Base-by-base conservation (phyloP, 2,797 vertebrate genomes). In the Lutjanus campechanus region DNA sequence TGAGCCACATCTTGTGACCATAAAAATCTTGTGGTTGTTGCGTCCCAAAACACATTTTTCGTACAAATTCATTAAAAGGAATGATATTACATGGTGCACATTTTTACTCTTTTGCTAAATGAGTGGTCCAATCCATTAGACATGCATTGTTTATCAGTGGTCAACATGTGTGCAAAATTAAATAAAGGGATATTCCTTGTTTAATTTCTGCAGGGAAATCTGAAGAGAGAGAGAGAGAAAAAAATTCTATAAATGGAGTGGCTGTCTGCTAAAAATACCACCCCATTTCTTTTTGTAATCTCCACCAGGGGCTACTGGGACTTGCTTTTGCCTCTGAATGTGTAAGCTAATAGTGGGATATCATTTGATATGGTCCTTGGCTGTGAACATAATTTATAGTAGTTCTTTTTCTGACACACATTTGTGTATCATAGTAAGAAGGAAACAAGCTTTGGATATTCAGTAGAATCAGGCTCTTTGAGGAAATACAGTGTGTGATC, bases 331-430 rank as follows among this genome's bases (percentile, higher is more conserved):
- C 77, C 74, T 80, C 41, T 68, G 69, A 87, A 54, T 84, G 62
- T 55, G 75, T 73, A 66, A 81, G 58, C 82, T 89, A 88, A 90
- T 88, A 73, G 80, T 72, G 47, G 61, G 75, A 74, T 77, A 79
- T 81, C 67, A 87, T 91, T 90, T 70, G 85, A 84, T 83, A 79
- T 72, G 83, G 54, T 84, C 68, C 55, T 83, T 53, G 80, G 69
- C 85, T 85, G 78, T 81, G 79, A 90, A 82, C 77, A 83, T 88
- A 58, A 88, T 84, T 90, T 56, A 77, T 50, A 58, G 22, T 43
- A 22, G n/a, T 67, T 73, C 75, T 79, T 65, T 79, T 50, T 5
- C 60, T 54, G 51, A 71, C 17, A 60, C 85, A 81, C 73, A 79
- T 84, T 86, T 82, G 66, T 76, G 69, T 73, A 64, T 85, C 61